Conservation (phyloP, 2,797 vertebrate genomes). For the Liasis olivaceus region DNA sequence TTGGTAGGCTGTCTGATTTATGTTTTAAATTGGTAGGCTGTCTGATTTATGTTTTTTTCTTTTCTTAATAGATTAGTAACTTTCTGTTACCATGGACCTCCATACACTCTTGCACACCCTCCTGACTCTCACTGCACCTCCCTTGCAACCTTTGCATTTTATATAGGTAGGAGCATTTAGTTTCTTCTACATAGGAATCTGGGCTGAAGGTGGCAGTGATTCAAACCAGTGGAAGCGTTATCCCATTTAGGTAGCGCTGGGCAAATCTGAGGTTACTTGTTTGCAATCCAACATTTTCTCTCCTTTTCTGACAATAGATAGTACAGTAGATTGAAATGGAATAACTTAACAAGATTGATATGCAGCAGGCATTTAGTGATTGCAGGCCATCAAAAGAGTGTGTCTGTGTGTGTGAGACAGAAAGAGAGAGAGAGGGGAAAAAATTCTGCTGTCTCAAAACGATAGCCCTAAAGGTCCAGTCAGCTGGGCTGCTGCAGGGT, state of each 20-base stretch:
- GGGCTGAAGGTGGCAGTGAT: neutral
- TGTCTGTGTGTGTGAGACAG: slow-evolving; percentile 11
- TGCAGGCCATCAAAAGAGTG: slow-evolving; percentile 30
- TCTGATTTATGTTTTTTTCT: neutral
- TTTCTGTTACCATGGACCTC: neutral
- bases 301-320: neutral
- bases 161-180: slow-evolving; percentile 17
- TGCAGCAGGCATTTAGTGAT: slow-evolving; percentile 22
- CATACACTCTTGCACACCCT: too few species aligned
- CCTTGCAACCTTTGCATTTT: neutral
- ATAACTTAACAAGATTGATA: slow-evolving; percentile 36
- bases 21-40: neutral
- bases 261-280: slow-evolving; percentile 52
- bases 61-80: neutral
- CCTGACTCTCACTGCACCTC: too few species aligned
- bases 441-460: neutral
- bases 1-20: neutral
- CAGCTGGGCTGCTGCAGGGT: neutral
- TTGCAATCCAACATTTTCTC: slow-evolving; percentile 38
- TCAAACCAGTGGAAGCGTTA: slow-evolving; percentile 25
- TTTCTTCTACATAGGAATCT: neutral
- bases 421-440: neutral
- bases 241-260: slow-evolving; percentile 36
- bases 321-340: slow-evolving; percentile 11
- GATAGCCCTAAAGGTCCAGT: neutral